Percentiles rank a stretch among this genome's conserved stretches.
Conservation (phyloP, 92 coral and sea anemone species). For the Micromussa lordhowensis region DNA sequence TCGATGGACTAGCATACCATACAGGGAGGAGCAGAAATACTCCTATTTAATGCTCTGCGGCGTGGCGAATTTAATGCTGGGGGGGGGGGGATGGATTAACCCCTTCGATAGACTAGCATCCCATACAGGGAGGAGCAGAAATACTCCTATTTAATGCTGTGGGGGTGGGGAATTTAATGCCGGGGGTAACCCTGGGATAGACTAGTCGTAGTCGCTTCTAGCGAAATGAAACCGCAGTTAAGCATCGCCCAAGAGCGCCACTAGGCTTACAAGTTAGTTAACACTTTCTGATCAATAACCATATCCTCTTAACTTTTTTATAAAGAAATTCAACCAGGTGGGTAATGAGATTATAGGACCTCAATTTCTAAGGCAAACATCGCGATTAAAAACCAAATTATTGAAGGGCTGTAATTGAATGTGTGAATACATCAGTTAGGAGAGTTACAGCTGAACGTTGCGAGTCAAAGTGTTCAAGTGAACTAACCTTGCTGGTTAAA, state of each 20-base stretch:
- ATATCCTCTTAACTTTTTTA: neutral
- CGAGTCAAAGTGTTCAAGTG: neutral
- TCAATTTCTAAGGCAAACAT: too few species aligned
- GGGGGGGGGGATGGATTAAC: neutral
- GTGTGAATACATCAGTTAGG: neutral
- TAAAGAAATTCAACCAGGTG: neutral
- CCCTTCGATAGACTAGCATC: neutral
- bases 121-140: neutral
- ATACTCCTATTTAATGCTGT: too few species aligned
- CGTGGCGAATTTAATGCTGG: neutral
- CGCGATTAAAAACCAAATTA: neutral
- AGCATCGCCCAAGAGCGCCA: neutral
- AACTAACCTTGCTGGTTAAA: slow-evolving; percentile 90
- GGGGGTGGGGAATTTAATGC: too few species aligned
- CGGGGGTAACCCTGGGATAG: too few species aligned
- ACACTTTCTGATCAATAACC: neutral
- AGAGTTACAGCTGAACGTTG: neutral
- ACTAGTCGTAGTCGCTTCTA: neutral
- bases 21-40: too few species aligned
- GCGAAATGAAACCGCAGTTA: neutral
- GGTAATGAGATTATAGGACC: neutral
- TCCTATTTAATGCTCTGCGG: too few species aligned
- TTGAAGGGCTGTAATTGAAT: neutral
- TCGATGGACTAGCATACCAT: too few species aligned
- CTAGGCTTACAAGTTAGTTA: neutral